phyloP scores from a whole-genome alignment of 2,888 invertebrate species.

The Cerastis rubricosa region DNA sequence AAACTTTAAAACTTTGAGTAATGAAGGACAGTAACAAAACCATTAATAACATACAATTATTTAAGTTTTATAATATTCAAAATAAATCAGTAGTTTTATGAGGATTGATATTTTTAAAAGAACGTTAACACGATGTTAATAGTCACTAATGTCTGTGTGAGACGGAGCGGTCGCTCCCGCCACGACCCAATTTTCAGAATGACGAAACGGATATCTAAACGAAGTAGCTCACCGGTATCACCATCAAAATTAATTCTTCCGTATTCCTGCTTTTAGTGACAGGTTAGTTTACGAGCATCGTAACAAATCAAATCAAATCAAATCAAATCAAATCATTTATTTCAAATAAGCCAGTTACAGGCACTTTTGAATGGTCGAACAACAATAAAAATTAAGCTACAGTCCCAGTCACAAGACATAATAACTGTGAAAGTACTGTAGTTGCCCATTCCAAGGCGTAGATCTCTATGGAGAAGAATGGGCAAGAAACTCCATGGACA shows the following conservation, averaged over 20 bases:
- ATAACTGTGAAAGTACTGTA: too few species aligned
- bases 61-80: constrained; percentile 64
- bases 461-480: too few species aligned
- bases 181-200: constrained; percentile 79
- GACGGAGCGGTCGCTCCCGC: constrained; percentile 60
- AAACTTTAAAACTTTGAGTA: constrained; percentile 24
- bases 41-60: constrained; percentile 68
- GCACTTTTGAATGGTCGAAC: too few species aligned
- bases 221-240: constrained; percentile 74
- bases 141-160: constrained; percentile 78
- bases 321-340: too few species aligned
- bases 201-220: constrained; percentile 76
- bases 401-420: too few species aligned
- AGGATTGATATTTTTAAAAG: constrained; percentile 79
- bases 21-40: constrained; percentile 55
- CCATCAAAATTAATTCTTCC: constrained; percentile 78
- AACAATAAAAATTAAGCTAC: too few species aligned
- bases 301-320: too few species aligned
- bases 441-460: too few species aligned
- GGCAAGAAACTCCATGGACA: too few species aligned
- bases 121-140: constrained; percentile 85
- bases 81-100: constrained; percentile 71
- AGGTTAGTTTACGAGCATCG: constrained; percentile 77
- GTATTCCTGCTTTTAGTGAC: constrained; percentile 76
- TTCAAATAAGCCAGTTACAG: too few species aligned